Evolutionary conservation across 1,140 invertebrate species (phyloP).

Genomic region (Drosophila melanica): DNA sequence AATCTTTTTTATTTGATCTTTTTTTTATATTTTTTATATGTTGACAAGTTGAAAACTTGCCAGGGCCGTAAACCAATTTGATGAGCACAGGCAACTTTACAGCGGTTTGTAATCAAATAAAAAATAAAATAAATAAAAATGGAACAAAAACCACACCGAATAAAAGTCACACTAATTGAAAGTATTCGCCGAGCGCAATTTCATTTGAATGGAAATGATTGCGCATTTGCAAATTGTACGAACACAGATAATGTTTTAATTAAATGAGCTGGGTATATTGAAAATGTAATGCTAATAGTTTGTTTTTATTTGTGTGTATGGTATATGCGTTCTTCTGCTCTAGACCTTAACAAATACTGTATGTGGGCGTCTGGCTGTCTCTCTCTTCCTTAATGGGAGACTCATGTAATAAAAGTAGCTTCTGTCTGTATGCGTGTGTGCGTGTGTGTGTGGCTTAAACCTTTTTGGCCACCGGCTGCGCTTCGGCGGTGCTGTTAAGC

Average conservation of each 20-base stretch:
- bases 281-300: constrained; percentile 27
- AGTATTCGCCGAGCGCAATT: constrained; percentile 22
- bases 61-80: constrained; percentile 43
- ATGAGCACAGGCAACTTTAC: constrained; percentile 29
- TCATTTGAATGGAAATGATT: constrained; percentile 25
- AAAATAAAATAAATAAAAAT: constrained; percentile 7
- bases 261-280: constrained; percentile 15
- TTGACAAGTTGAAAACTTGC: constrained; percentile 38
- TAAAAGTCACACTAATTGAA: constrained; percentile 35
- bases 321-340: not conserved
- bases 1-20: not conserved
- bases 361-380: not conserved
- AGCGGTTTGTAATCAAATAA: constrained; percentile 20
- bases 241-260: constrained; percentile 29
- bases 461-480: constrained; percentile 24
- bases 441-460: constrained; percentile 1
- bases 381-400: not conserved
- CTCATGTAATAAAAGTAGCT: constrained; percentile 16
- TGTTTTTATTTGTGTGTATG: constrained; percentile 31
- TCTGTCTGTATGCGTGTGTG: not conserved
- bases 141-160: not conserved
- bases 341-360: constrained; percentile 43
- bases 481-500: constrained; percentile 29
- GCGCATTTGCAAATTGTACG: constrained; percentile 11
- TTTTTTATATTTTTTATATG: constrained; percentile 3